A percentile compares a stretch with the other conserved stretches of the same genome.
Evolutionary conservation across 1,140 invertebrate genomes (phyloP).

Genomic region (Drosophila orena): DNA sequence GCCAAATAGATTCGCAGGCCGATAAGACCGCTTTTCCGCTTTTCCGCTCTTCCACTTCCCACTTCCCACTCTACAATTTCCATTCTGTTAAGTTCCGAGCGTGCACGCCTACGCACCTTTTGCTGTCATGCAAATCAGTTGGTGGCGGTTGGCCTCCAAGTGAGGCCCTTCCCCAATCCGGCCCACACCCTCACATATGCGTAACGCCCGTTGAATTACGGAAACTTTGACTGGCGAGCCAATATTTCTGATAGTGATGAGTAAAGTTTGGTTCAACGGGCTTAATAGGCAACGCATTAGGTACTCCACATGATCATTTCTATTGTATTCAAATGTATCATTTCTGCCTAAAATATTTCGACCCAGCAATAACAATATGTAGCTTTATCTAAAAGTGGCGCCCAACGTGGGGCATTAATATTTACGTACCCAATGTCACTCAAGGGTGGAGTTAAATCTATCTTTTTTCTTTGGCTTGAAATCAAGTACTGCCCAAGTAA

Average conservation of each 20-base stretch:
- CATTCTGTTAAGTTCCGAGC: slow-evolving; percentile 47
- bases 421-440: neutral
- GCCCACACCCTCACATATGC: slow-evolving; percentile 49
- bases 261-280: neutral
- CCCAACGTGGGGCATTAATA: neutral
- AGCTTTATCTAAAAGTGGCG: neutral
- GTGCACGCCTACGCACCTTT: slow-evolving; percentile 77
- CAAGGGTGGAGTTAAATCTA: neutral
- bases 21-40: slow-evolving; percentile 51
- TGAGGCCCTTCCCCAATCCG: slow-evolving; percentile 9
- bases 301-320: too few species aligned
- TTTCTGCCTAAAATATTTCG: too few species aligned
- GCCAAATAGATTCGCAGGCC: slow-evolving; percentile 61
- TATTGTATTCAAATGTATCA: too few species aligned
- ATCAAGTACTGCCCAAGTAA: too few species aligned
- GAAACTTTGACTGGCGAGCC: slow-evolving; percentile 32
- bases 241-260: slow-evolving; percentile 26
- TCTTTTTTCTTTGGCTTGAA: neutral
- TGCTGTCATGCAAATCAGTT: slow-evolving; percentile 78
- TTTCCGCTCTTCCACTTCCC: slow-evolving; percentile 6
- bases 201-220: slow-evolving; percentile 60
- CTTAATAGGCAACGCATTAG: neutral
- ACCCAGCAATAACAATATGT: too few species aligned
- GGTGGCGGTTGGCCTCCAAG: slow-evolving; percentile 44
- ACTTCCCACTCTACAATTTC: slow-evolving; percentile 28